Base-by-base conservation (phyloP, 1,140 invertebrate genomes). In the Drosophila athabasca region DNA sequence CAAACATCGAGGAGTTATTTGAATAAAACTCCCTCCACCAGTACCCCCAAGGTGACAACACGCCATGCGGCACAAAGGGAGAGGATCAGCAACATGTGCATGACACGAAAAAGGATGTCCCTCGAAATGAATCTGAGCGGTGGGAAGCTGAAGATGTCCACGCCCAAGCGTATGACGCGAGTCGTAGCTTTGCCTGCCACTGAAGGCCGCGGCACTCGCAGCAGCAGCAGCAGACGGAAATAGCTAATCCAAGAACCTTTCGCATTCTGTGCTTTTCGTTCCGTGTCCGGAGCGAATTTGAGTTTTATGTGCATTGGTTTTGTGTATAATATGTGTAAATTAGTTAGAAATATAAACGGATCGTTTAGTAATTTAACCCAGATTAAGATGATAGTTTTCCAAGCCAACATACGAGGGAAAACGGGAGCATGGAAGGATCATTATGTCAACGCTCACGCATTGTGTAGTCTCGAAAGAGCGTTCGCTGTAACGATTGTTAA, bases 51-150 rank as follows among this genome's bases (percentile, higher is more conserved):
- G 6, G 43, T 76, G n/a, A 64, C 41, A 4, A 90, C 89, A 5
- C 69, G 89, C 15, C 73, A 79, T n/a, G 67, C 84, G 5, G 66
- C 83, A 0, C 71, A 70, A 5, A 76, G 67, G 8, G 58, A 76
- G 60, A 52, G 65, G 0, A 51, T 78, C 6, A 69, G 22, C 35
- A 29, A 55, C 19, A 74, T 64, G 65, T 55, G 74, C 46, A 79
- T 90, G 55, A 87, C 88, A 43, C 73, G 88, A 1, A 90, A 90
- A 19, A 65, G 88, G 1, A 44, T 84, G 67, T 88, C 82, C 4
- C 65, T 75, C 5, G 87, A 90, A 45, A 46, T 87, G 45, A 87
- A 79, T 43, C 52, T 81, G 35, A 87, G 68, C 41, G 82, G 70
- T n/a, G 65, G 59, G 1, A 61, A 85, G 15, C 48, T 51, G 2